Conservation (phyloP, 2,797 vertebrate genomes). For the Xiphophorus birchmanni region DNA sequence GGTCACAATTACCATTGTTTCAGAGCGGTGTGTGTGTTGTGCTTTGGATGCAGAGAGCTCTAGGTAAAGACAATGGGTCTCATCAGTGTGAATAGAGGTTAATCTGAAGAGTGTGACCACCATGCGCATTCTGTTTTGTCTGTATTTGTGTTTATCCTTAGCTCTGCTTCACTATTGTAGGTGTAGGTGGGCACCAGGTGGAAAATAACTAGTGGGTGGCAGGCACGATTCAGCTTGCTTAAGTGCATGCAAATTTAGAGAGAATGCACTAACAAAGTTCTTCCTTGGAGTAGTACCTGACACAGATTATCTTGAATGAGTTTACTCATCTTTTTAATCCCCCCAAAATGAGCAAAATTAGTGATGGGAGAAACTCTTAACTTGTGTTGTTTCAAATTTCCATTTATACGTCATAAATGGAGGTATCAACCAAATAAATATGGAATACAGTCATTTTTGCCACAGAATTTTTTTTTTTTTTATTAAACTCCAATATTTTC, state of each 20-base stretch:
- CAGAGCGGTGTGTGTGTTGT: conserved; percentile 35
- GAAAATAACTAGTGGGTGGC: conserved; percentile 71
- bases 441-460: neutral
- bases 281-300: conserved; percentile 2
- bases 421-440: neutral
- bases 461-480: neutral
- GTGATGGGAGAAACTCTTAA: neutral
- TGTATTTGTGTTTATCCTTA: conserved; percentile 70
- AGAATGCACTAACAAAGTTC: conserved; percentile 26
- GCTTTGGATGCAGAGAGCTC: conserved; percentile 27
- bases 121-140: conserved; percentile 66
- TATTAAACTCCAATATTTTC: neutral
- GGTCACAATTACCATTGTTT: conserved; percentile 45
- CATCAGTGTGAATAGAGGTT: conserved; percentile 66
- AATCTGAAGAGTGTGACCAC: conserved; percentile 64
- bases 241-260: conserved; percentile 51
- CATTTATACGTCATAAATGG: neutral
- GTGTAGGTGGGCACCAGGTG: conserved; percentile 77
- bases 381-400: neutral
- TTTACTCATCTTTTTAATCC: neutral
- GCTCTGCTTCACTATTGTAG: conserved; percentile 70
- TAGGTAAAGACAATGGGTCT: conserved; percentile 61
- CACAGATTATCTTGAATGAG: neutral
- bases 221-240: conserved; percentile 64
- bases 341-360: neutral